A percentile compares a stretch with the other conserved stretches of the same genome.
phyloP scores from a whole-genome alignment of 2,113 vertebrate genomes.

The Sitta europaea region DNA sequence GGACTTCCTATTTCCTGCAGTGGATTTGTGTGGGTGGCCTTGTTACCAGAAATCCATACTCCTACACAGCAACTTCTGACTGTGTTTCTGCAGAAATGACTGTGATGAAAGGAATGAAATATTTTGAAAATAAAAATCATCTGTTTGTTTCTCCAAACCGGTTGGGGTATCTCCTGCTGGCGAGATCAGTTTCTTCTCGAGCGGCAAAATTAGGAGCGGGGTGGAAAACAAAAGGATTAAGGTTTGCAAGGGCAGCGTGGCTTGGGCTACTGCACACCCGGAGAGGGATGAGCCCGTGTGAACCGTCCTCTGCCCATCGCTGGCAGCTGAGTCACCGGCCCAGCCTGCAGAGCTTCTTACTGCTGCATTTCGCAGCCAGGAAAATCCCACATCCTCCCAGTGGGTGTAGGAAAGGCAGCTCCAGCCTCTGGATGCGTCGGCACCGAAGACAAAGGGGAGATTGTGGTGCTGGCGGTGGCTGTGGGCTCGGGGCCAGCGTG shows the following conservation, averaged over 20 bases:
- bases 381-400: conserved; percentile 57
- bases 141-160: conserved; percentile 25
- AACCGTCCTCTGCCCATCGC: neutral
- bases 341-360: neutral
- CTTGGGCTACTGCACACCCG: fast-evolving
- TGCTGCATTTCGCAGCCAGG: neutral
- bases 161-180: conserved; percentile 3
- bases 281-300: neutral
- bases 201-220: neutral
- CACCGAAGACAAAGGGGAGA: neutral
- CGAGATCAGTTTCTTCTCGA: neutral
- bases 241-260: neutral
- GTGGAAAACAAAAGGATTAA: neutral
- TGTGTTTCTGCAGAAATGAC: conserved; percentile 77
- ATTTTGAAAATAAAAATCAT: conserved; percentile 37
- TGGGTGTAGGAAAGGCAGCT: conserved; percentile 1
- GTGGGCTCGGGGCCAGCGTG: neutral
- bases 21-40: conserved; percentile 66
- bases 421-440: neutral
- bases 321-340: conserved; percentile 21
- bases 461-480: neutral
- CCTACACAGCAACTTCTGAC: conserved; percentile 71
- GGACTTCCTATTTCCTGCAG: conserved; percentile 59
- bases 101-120: conserved; percentile 49
- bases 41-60: conserved; percentile 72